These are phyloP conservation scores for Channa striata DNA, from an alignment of 2,797 vertebrate species.

Conservation along the genomic window DNA sequence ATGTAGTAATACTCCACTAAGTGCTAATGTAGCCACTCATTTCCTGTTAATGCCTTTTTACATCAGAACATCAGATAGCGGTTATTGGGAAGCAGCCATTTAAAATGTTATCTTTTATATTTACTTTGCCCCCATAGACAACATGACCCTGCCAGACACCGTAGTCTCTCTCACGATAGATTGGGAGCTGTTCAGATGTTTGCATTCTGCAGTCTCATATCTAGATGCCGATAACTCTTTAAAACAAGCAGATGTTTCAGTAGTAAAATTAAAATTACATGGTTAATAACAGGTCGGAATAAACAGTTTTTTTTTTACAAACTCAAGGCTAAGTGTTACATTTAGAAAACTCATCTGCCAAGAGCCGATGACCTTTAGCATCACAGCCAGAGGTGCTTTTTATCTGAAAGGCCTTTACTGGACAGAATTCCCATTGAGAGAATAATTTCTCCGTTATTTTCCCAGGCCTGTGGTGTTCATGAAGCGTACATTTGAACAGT, in stretches of 20 bases:
- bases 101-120: no score
- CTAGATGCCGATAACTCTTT: no score
- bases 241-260: constrained; percentile 3
- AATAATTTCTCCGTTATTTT: constrained; percentile 26
- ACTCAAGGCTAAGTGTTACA: constrained; percentile 9
- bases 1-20: no score
- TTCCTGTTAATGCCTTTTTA: no score
- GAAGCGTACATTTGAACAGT: constrained; percentile 29
- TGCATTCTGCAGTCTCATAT: no score
- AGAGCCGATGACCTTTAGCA: constrained; percentile 33
- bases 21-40: no score
- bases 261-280: not conserved
- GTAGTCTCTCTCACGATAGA: no score
- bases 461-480: not conserved
- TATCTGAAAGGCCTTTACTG: constrained; percentile 37
- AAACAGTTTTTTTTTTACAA: not conserved
- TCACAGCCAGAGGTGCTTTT: constrained; percentile 43
- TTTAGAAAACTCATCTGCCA: constrained; percentile 20
- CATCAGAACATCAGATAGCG: no score
- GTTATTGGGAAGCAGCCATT: no score
- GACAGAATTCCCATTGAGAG: constrained; percentile 27
- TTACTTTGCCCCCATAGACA: no score
- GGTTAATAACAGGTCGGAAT: constrained; percentile 1
- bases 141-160: no score
- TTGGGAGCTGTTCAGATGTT: no score